Evolutionary conservation across 2,888 invertebrate genomes (phyloP).

Genomic region (Tricholauxania praeusta): DNA sequence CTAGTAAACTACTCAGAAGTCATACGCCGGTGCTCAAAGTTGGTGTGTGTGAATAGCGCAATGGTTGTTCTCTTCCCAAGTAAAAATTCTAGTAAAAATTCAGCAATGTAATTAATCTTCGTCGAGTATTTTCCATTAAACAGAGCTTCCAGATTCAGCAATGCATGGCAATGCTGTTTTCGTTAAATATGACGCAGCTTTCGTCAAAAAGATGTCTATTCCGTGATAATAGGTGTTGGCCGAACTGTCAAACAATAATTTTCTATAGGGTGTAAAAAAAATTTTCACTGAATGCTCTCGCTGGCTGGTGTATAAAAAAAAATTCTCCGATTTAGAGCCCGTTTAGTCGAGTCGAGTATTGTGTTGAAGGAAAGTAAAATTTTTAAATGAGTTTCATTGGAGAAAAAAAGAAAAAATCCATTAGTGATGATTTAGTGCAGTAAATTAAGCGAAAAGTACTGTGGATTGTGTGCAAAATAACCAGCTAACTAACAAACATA

Average conservation of each 20-base stretch:
- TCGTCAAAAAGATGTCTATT: constrained; percentile 44
- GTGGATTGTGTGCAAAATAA: constrained; percentile 29
- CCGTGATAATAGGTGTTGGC: constrained; percentile 50
- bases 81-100: too few species aligned
- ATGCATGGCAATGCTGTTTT: constrained; percentile 18
- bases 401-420: constrained; percentile 34
- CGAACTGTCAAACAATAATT: constrained; percentile 47
- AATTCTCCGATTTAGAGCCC: constrained; percentile 32
- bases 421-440: constrained; percentile 39
- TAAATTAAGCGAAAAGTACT: constrained; percentile 41
- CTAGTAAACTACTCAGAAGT: too few species aligned
- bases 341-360: constrained; percentile 37
- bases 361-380: constrained; percentile 33
- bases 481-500: neutral
- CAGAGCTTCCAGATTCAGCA: neutral
- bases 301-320: constrained; percentile 38
- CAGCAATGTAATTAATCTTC: too few species aligned
- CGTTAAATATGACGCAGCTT: constrained; percentile 30
- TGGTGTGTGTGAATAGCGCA: too few species aligned
- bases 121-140: too few species aligned
- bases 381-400: constrained; percentile 35
- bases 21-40: too few species aligned
- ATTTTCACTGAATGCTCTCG: constrained; percentile 36
- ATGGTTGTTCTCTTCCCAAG: too few species aligned
- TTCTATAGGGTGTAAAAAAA: constrained; percentile 18